phyloP scores from a whole-genome alignment of 2,113 vertebrate genomes.

The Heterotis niloticus region DNA sequence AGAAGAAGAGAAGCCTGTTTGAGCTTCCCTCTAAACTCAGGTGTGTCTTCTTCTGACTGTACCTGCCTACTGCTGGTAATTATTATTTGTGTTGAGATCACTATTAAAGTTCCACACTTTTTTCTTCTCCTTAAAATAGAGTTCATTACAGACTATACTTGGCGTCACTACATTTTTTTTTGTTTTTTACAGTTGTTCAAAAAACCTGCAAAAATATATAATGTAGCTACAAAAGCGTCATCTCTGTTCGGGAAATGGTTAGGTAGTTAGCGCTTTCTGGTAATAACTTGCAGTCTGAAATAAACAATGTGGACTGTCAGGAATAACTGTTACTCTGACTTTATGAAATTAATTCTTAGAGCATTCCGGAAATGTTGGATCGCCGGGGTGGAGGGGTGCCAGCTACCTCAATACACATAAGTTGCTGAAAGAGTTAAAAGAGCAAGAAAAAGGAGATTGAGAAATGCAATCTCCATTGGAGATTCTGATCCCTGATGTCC shows the following conservation, averaged over 20 bases:
- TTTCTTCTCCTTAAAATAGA: too few species aligned
- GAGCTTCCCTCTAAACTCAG: neutral
- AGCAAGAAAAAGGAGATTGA: slow-evolving; percentile 6
- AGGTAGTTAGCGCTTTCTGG: neutral
- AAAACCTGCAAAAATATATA: too few species aligned
- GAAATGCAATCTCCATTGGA: slow-evolving; percentile 9
- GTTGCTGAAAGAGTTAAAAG: slow-evolving; percentile 1
- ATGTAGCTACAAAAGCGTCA: too few species aligned
- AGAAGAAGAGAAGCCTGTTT: slow-evolving; percentile 23
- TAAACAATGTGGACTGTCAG: neutral
- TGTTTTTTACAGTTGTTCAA: too few species aligned
- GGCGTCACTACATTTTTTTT: too few species aligned
- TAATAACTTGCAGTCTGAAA: neutral
- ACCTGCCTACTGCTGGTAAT: neutral
- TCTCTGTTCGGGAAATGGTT: neutral
- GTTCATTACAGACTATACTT: too few species aligned
- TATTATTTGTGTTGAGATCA: neutral
- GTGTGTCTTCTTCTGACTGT: neutral
- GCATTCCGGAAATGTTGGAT: neutral
- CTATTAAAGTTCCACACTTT: neutral
- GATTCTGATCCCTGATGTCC: slow-evolving; percentile 33
- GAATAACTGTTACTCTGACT: neutral
- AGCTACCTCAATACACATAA: neutral
- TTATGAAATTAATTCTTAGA: slow-evolving; percentile 3
- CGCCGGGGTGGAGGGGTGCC: neutral